phyloP scores from a whole-genome alignment of 2,888 invertebrate genomes.

The Tanypteryx hageni region DNA sequence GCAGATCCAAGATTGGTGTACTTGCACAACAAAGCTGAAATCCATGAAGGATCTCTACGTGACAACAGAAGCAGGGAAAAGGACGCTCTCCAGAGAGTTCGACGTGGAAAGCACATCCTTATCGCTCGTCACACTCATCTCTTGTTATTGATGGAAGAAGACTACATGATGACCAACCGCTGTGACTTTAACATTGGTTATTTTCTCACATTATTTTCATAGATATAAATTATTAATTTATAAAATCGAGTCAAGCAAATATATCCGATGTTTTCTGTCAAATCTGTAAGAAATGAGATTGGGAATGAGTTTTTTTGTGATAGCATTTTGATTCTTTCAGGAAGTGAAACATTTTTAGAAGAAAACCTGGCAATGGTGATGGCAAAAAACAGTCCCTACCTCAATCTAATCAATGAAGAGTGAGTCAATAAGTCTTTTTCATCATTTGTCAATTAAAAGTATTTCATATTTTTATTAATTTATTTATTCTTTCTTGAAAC shows the following conservation, averaged over 20 bases:
- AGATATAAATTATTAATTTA: too few relatives aligned
- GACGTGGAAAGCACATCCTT: conserved; percentile 83
- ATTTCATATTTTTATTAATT: neutral
- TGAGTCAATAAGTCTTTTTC: conserved; percentile 71
- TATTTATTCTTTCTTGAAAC: conserved; percentile 41
- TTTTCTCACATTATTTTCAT: neutral
- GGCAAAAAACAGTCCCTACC: conserved; percentile 86
- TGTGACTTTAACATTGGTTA: conserved; percentile 87
- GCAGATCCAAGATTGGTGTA: conserved; percentile 79
- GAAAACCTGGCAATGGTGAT: conserved; percentile 89
- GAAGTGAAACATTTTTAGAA: conserved; percentile 85
- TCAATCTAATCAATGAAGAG: conserved; percentile 87
- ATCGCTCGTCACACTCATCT: conserved; percentile 90
- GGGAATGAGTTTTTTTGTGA: too few relatives aligned
- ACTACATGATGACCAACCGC: conserved; percentile 81
- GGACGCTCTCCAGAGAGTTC: conserved; percentile 79
- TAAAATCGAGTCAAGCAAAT: too few relatives aligned
- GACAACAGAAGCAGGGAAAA: conserved; percentile 73
- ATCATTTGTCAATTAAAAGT: conserved; percentile 72
- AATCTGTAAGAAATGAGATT: too few relatives aligned
- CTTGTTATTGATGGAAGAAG: conserved; percentile 83
- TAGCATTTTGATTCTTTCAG: conserved; percentile 73
- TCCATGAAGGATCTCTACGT: conserved; percentile 72
- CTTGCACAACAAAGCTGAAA: conserved; percentile 79
- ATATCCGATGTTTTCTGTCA: too few relatives aligned